Percentiles rank a stretch among this genome's conserved stretches.
Conservation (phyloP, 2,797 vertebrate genomes). For the Parauchenoglanis ngamensis region DNA sequence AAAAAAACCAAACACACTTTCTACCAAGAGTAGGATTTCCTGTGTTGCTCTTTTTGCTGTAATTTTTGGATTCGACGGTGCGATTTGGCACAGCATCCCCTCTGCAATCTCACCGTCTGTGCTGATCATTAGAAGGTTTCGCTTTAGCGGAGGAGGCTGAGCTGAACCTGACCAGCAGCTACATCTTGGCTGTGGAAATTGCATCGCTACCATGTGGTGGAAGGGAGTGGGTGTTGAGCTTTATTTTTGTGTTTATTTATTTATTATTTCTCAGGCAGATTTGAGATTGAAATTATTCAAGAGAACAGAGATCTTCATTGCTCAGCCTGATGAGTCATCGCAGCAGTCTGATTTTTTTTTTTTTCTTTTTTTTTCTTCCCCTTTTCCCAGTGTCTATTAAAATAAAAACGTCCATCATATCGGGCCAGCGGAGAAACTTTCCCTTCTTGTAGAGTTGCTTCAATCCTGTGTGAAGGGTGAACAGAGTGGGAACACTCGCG, state of each 20-base stretch:
- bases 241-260: conserved; percentile 56
- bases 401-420: conserved; percentile 39
- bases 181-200: conserved; percentile 66
- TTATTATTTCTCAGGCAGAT: conserved; percentile 38
- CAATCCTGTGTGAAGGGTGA: background rate
- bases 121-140: conserved; percentile 37
- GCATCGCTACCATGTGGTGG: conserved; percentile 68
- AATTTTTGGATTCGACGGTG: conserved; percentile 8
- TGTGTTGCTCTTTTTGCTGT: conserved; percentile 43
- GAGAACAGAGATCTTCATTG: conserved; percentile 52
- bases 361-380: background rate
- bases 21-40: conserved; percentile 34
- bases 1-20: background rate
- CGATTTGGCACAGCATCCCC: conserved; percentile 19
- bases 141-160: conserved; percentile 58
- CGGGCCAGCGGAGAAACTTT: background rate
- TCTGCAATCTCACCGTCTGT: conserved; percentile 34
- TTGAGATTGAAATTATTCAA: conserved; percentile 41
- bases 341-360: conserved; percentile 37
- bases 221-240: conserved; percentile 69
- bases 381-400: conserved; percentile 19
- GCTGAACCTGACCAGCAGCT: conserved; percentile 67
- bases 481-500: too few relatives aligned
- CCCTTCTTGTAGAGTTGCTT: background rate
- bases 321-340: conserved; percentile 52